These are phyloP conservation scores for Laterallus jamaicensis DNA, from an alignment of 2,113 vertebrate genomes.

Conservation along the genomic window DNA sequence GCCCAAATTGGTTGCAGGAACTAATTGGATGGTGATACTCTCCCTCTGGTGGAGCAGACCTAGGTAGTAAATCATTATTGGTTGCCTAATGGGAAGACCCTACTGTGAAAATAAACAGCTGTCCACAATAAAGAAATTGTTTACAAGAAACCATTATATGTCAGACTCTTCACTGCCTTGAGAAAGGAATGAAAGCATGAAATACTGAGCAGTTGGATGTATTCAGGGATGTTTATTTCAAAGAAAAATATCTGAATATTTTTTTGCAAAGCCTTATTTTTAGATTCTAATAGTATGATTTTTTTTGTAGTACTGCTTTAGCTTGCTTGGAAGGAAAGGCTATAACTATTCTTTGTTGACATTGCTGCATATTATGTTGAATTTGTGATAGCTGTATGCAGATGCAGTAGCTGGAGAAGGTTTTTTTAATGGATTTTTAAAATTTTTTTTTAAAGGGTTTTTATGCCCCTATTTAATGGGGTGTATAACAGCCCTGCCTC, in stretches of 20 bases:
- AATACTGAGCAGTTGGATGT: not conserved
- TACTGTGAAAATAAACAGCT: constrained; percentile 63
- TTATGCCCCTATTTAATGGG: not conserved
- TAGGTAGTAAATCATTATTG: constrained; percentile 42
- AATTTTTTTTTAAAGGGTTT: too few relatives aligned
- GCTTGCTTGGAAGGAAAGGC: not conserved
- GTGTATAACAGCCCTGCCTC: not conserved
- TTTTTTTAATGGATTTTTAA: not conserved
- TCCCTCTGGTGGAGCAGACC: constrained; percentile 4
- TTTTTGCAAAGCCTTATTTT: not conserved
- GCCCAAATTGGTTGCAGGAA: not conserved
- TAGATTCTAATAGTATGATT: not conserved
- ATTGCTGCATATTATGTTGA: not conserved
- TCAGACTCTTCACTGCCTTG: not conserved
- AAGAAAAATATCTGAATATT: not conserved
- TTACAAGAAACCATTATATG: constrained; percentile 39
- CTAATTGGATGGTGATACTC: constrained; percentile 6
- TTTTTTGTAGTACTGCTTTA: not conserved
- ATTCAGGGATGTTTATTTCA: not conserved
- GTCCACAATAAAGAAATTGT: constrained; percentile 29
- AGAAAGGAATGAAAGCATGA: not conserved
- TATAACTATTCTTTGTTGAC: not conserved
- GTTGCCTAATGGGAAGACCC: constrained; percentile 28
- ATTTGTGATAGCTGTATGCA: not conserved
- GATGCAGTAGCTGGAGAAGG: not conserved